A percentile compares a stretch with the other conserved stretches of the same genome.
These are phyloP conservation scores for Phoebastria nigripes DNA, from an alignment of 2,797 vertebrate species.

Conservation along the genomic window DNA sequence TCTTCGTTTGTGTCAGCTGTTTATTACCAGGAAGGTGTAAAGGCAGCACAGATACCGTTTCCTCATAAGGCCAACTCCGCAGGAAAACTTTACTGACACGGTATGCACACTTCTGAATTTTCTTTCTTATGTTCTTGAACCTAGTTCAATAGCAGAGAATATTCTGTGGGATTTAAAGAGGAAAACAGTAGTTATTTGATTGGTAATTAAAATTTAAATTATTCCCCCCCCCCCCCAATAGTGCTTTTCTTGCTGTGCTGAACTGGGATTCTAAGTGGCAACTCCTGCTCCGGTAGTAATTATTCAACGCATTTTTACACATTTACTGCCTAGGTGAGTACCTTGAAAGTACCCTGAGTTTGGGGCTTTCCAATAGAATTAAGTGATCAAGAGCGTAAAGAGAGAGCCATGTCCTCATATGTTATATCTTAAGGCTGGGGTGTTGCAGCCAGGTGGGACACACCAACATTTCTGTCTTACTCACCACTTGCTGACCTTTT, in stretches of 20 bases:
- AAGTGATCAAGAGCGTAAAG: neutral
- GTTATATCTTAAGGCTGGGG: neutral
- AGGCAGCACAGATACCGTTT: neutral
- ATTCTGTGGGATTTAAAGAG: neutral
- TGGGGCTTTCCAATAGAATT: neutral
- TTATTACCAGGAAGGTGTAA: neutral
- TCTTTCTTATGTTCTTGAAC: neutral
- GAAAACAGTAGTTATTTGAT: neutral
- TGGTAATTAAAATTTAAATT: neutral
- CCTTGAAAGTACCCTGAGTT: neutral
- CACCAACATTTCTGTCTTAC: neutral
- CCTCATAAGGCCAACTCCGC: neutral
- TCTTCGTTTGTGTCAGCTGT: slow-evolving; percentile 1
- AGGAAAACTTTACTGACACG: neutral
- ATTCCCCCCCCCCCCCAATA: neutral
- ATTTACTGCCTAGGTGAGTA: neutral
- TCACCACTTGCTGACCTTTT: neutral
- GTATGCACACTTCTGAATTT: neutral
- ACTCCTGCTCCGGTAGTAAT: neutral
- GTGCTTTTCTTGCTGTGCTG: slow-evolving; percentile 22
- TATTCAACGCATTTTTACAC: neutral
- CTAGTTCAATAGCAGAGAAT: neutral
- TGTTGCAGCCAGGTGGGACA: neutral
- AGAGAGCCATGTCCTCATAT: neutral
- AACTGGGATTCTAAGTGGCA: neutral